phyloP scores from a whole-genome alignment of 2,113 vertebrate genomes.

The Gopherus flavomarginatus region DNA sequence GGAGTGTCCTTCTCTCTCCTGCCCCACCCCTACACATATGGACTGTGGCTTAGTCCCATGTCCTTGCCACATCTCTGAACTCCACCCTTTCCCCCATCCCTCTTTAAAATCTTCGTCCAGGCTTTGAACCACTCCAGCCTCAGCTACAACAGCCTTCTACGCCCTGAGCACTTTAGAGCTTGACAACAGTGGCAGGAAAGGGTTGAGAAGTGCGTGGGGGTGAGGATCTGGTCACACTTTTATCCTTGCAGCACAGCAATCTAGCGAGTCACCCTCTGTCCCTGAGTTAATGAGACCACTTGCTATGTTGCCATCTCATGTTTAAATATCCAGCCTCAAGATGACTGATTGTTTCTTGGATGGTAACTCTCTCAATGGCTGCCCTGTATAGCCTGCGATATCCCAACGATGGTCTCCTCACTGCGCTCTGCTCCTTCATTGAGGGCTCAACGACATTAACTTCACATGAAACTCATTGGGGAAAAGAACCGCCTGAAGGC shows the following conservation, averaged over 20 bases:
- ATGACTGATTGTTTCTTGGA: background rate
- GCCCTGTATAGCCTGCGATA: background rate
- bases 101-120: constrained; percentile 23
- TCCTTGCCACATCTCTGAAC: background rate
- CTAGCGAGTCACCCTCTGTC: background rate
- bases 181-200: background rate
- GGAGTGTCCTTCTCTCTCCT: background rate
- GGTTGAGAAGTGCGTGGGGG: rapidly evolving
- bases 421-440: background rate
- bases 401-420: background rate
- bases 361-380: background rate
- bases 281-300: background rate
- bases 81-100: background rate
- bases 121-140: constrained; percentile 44
- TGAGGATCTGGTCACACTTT: background rate
- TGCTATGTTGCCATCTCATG: background rate
- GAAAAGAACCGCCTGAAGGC: constrained; percentile 23
- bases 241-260: background rate
- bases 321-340: background rate
- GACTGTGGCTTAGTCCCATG: background rate
- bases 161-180: background rate
- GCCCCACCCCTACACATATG: background rate
- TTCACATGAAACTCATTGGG: background rate
- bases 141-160: background rate
- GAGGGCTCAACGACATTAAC: background rate